Evolutionary conservation across 2,113 vertebrate species (phyloP), one percentile per base, ranked within the genome.

Genomic region (Rhinolophus ferrumequinum): DNA sequence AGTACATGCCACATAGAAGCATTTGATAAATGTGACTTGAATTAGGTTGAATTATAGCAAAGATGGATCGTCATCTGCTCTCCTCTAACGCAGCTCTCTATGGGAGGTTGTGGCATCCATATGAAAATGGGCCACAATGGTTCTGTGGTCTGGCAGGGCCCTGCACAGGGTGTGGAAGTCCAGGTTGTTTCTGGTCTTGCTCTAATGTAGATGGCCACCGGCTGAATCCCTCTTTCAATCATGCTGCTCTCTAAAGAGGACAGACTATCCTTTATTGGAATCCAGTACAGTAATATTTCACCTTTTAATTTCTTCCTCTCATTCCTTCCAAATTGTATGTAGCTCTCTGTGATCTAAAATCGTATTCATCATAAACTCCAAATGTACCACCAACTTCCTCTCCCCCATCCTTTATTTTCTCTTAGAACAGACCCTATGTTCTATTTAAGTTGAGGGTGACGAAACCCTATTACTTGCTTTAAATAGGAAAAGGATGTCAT

Each of bases 191-290:
- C 33, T 35, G 83, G 24, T 41, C 58, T 41, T 93, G 24, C 75
- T 93, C 26, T 87, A 50, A 60, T 60, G 92, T 30, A 86, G 81
- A 76, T 89, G 93, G 88, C 73, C 93, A 88, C 24, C 94, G 93
- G 89, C 88, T 96, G 96, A 94, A 96, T 73, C 33, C 33, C 35
- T 80, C 16, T 84, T 89, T 80, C 50, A 93, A 67, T 73, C 64
- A 88, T 60, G 33, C 50, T 86, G 26, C 38, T 87, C 69, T 95
- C 38, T 77, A 83, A 96, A 95, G n/a, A 92, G 77, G 73, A 92
- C 67, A 91, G 14, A 70, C 44, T 91, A 96, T 89, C 64, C 70
- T 95, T 69, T 81, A 26, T 90, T 97, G 38, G 69, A 93, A 75
- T 83, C 67, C 88, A 85, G 13, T 15, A 77, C 2, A 47, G 22